A percentile compares a stretch with the other conserved stretches of the same genome.
Evolutionary conservation across 2,888 invertebrate genomes (phyloP).

Genomic region (Mesorhabditis belari): DNA sequence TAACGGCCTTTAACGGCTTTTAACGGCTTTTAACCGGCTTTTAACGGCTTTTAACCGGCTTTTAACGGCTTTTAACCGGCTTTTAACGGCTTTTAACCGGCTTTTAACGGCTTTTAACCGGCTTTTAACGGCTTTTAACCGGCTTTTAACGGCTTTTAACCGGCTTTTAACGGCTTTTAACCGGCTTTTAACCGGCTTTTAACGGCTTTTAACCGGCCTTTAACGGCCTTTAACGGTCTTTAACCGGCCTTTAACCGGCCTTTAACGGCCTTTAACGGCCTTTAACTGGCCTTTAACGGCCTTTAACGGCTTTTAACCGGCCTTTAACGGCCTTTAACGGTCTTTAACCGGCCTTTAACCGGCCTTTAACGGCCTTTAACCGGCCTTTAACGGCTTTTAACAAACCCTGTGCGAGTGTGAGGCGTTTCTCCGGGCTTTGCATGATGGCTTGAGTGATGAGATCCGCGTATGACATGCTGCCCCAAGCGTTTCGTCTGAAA

Average conservation of each 20-base stretch:
- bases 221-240: conserved; percentile 60
- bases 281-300: background rate
- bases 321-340: background rate
- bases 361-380: background rate
- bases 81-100: too few species aligned
- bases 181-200: conserved; percentile 97
- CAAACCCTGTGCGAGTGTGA: conserved; percentile 84
- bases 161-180: conserved; percentile 83
- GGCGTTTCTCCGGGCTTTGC: conserved; percentile 84
- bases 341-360: background rate
- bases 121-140: too few species aligned
- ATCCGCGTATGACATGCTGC: conserved; percentile 95
- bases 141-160: conserved; percentile 16
- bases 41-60: too few species aligned
- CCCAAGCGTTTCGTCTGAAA: conserved; percentile 81
- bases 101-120: too few species aligned
- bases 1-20: too few species aligned
- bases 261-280: too few species aligned
- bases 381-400: background rate
- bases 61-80: too few species aligned
- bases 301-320: background rate
- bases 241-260: conserved; percentile 94
- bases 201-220: conserved; percentile 76
- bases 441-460: conserved; percentile 97
- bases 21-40: too few species aligned